Conservation (phyloP, 1,140 invertebrate species). For the honey bee (Apis mellifera) region Amel_HAv3.1 CM009935.2:5791501-5792000, state of each 20-base stretch:
- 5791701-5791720: conserved; percentile 73
- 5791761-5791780: conserved; percentile 39
- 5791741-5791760: conserved; percentile 1
- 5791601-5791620: not conserved
- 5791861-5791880: too few species aligned
- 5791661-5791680: conserved; percentile 70
- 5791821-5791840: too few species aligned
- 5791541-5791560: conserved; percentile 9
- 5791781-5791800: too few species aligned
- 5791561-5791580: not conserved
- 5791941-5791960: too few species aligned
- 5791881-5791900: too few species aligned
- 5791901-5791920: too few species aligned
- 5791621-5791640: conserved; percentile 64
- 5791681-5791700: conserved; percentile 76
- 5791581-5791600: too few species aligned
- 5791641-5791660: conserved; percentile 56
- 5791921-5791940: too few species aligned
- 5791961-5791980: too few species aligned
- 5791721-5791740: conserved; percentile 68
- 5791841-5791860: too few species aligned
- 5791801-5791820: too few species aligned
- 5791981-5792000: too few species aligned
- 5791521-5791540: conserved; percentile 67
- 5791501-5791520: conserved; percentile 69